Evolutionary conservation across 2,888 invertebrate species (phyloP).

Genomic region (Plagiodera versicolora): DNA sequence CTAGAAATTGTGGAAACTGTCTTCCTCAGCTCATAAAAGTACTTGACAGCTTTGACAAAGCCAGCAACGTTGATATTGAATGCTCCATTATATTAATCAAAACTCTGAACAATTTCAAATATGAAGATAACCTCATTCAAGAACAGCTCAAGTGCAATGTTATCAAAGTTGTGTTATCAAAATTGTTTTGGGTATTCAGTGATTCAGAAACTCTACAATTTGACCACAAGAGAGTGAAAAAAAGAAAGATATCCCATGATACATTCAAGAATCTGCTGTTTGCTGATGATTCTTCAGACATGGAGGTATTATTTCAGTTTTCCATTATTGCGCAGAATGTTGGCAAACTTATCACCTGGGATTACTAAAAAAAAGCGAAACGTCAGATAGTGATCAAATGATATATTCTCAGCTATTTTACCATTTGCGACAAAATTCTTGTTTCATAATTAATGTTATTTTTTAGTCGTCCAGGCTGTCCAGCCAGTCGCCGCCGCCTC

Average conservation of each 20-base stretch:
- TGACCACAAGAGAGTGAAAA: constrained; percentile 26
- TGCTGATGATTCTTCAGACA: neutral
- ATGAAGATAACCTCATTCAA: constrained; percentile 42
- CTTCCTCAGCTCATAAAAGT: constrained; percentile 42
- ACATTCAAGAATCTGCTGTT: neutral
- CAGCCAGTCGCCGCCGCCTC: constrained; percentile 25
- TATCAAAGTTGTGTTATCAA: constrained; percentile 40
- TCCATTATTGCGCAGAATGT: too few species aligned
- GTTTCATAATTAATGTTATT: too few species aligned
- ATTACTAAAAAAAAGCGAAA: too few species aligned
- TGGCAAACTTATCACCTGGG: too few species aligned
- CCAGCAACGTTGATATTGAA: constrained; percentile 41
- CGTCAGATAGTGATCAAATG: too few species aligned
- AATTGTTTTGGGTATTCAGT: constrained; percentile 41
- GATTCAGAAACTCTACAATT: constrained; percentile 12
- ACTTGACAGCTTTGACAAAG: constrained; percentile 39
- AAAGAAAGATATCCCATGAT: constrained; percentile 22
- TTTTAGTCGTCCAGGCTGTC: too few species aligned
- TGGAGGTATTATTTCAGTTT: neutral
- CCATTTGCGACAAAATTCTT: too few species aligned
- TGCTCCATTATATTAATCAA: constrained; percentile 45
- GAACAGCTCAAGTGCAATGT: constrained; percentile 44
- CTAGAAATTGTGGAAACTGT: constrained; percentile 39
- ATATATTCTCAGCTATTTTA: too few species aligned
- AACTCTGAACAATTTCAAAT: constrained; percentile 47